Percentiles rank a stretch among this genome's conserved stretches.
These are phyloP conservation scores for Stenolophus ochropezus DNA, from an alignment of 2,888 invertebrate species.

Conservation along the genomic window DNA sequence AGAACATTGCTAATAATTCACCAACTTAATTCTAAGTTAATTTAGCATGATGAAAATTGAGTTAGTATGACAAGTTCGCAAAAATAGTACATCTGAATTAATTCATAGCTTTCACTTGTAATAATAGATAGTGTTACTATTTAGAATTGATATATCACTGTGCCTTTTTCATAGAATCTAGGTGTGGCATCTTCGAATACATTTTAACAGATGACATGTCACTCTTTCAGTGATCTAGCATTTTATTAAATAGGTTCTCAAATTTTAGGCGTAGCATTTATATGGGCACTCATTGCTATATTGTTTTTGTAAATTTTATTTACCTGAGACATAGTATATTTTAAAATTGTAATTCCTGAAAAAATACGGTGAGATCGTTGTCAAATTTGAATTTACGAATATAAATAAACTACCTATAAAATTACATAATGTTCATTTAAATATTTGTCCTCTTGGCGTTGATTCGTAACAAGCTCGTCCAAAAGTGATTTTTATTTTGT, in stretches of 20 bases:
- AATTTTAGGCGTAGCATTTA: too few relatives aligned
- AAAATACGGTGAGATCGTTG: too few relatives aligned
- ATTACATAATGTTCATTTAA: not conserved
- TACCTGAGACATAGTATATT: too few relatives aligned
- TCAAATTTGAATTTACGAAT: too few relatives aligned
- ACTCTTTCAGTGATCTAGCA: not conserved
- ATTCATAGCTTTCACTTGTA: not conserved
- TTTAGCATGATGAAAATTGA: constrained; percentile 7
- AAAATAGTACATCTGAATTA: constrained; percentile 17
- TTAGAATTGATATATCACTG: not conserved
- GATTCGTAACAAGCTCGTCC: not conserved
- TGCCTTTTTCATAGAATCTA: not conserved
- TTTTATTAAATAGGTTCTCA: not conserved
- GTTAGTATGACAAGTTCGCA: not conserved
- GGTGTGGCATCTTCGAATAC: not conserved
- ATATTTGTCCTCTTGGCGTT: not conserved
- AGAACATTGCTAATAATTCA: not conserved
- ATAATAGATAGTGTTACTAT: not conserved
- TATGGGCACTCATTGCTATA: not conserved
- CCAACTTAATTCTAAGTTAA: constrained; percentile 16
- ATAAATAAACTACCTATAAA: not conserved
- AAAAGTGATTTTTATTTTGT: not conserved
- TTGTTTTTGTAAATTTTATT: too few relatives aligned
- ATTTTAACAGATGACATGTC: not conserved
- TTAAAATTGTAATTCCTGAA: not conserved